phyloP scores from a whole-genome alignment of 2,797 vertebrate species.

The Cephalopachus bancanus region DNA sequence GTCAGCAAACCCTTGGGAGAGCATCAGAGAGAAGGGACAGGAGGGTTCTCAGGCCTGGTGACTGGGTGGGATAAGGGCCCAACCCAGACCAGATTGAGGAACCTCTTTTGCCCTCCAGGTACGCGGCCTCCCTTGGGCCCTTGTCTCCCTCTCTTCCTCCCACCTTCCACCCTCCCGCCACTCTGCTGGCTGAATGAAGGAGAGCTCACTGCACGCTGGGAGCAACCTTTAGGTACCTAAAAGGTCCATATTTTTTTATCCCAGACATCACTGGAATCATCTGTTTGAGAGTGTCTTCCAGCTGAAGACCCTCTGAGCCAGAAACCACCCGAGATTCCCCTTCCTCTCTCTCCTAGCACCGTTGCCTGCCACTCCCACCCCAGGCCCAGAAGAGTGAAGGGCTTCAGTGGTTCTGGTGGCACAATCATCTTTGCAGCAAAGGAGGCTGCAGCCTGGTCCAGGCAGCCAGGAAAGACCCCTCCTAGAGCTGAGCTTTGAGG shows the following conservation, averaged over 20 bases:
- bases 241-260: neutral
- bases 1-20: neutral
- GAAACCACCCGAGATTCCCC: neutral
- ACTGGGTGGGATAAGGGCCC: neutral
- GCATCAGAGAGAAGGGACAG: neutral
- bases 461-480: neutral
- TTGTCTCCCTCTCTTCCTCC: neutral
- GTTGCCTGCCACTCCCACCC: neutral
- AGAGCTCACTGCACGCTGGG: neutral
- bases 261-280: rapidly evolving
- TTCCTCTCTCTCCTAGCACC: neutral
- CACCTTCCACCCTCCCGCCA: too few relatives aligned
- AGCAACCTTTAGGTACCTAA: neutral
- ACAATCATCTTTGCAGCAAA: neutral
- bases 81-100: neutral
- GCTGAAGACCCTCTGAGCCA: neutral
- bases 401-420: neutral
- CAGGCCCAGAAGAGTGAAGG: neutral
- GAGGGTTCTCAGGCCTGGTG: neutral
- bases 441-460: neutral
- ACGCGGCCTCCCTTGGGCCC: neutral
- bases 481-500: neutral
- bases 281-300: neutral
- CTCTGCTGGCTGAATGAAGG: neutral
- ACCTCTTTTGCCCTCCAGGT: neutral